Evolutionary conservation across 2,888 invertebrate genomes (phyloP).

Genomic region (Himalopsyche tibetana): DNA sequence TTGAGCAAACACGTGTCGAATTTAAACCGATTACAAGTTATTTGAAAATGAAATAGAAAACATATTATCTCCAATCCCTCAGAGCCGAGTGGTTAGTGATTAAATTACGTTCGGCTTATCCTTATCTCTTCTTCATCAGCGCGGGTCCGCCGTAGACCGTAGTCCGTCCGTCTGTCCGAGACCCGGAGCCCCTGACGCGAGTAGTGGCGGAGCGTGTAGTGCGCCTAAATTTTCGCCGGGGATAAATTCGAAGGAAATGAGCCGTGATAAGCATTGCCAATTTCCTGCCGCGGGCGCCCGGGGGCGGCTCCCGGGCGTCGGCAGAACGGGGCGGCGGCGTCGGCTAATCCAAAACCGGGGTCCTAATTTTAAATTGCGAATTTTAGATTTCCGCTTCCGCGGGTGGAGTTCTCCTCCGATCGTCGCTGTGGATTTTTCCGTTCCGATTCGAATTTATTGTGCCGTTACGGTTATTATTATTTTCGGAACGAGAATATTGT

Average conservation of each 20-base stretch:
- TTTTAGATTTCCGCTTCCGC: slow-evolving; percentile 58
- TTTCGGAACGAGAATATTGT: not conserved
- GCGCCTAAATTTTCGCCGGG: slow-evolving; percentile 53
- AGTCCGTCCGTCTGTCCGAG: not conserved
- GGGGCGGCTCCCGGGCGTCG: not conserved
- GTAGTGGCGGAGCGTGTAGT: not conserved
- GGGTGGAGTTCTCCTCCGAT: slow-evolving; percentile 35
- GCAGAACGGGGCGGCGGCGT: not conserved
- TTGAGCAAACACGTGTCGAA: no score
- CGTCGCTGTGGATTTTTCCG: slow-evolving; percentile 33
- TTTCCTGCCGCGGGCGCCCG: slow-evolving; percentile 49
- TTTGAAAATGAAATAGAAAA: no score
- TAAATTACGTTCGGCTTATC: not conserved
- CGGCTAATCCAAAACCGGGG: slow-evolving; percentile 26
- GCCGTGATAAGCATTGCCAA: slow-evolving; percentile 60
- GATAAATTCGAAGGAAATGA: slow-evolving; percentile 60
- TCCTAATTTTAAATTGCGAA: slow-evolving; percentile 54
- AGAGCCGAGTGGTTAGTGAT: slow-evolving; percentile 2
- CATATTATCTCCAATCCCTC: no score
- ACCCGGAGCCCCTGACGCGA: slow-evolving; percentile 2
- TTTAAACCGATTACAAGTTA: no score
- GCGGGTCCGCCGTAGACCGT: not conserved
- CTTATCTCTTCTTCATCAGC: slow-evolving; percentile 19
- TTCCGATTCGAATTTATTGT: slow-evolving; percentile 3
- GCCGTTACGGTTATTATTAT: not conserved